Evolutionary conservation across 1,140 invertebrate genomes (phyloP), one percentile per base, ranked within the genome.

Genomic region (Bombus soroeensis): DNA sequence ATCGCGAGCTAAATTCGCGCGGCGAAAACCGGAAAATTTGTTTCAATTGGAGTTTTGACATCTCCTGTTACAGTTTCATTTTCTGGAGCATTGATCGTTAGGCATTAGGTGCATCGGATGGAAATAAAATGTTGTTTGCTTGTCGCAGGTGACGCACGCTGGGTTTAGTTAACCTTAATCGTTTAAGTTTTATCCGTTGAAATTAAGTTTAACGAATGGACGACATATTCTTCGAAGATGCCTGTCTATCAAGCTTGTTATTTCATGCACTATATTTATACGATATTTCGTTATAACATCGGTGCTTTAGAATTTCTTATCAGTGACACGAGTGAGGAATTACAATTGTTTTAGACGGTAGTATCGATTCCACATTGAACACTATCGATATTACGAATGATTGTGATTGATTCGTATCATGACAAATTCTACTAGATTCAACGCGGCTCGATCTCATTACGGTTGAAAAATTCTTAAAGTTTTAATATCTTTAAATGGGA

Each of bases 1-100:
- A n/a, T 62, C 8, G 32, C 43, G 8, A 32, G 18, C 15, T 43
- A 74, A 39, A 53, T 53, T 66, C 15, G 72, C 34, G 32, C n/a
- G 8, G 10, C 4, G 70, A n/a, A 10, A 71, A 71, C 4, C 25
- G 79, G 25, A 83, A 83, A 83, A 62, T 83, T 28, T 39, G 41
- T 53, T 47, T 34, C 3, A 8, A 13, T 4, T 10, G 8, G 3
- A 8, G 39, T 6, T 72, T 62, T 25, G 47, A 62, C n/a, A 8
- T 62, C 32, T 70, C 12, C 81, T 12, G n/a, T 76, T 68, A 25
- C 32, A 25, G 22, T 66, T 47, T 66, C 53, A 37, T 64, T 64
- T 62, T n/a, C 13, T n/a, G 2, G 1, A 8, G 39, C n/a, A 12
- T 32, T n/a, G 37, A 32, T 25, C 22, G 41, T 72, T n/a, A 39